phyloP scores from a whole-genome alignment of 1,140 invertebrate genomes.

The Aplysia californica region DNA sequence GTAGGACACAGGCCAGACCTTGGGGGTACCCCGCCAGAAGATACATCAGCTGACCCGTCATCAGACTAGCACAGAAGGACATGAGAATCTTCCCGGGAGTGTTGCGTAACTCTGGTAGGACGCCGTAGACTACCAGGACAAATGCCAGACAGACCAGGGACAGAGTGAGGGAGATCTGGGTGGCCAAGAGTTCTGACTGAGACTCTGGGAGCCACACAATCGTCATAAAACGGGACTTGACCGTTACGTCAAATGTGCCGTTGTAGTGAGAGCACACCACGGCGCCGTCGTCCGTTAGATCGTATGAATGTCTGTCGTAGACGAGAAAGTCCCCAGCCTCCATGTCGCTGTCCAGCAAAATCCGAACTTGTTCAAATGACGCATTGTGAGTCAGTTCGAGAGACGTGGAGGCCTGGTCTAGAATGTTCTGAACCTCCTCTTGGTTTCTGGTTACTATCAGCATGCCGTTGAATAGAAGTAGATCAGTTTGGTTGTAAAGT shows the following conservation, averaged over 20 bases:
- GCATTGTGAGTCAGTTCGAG: neutral
- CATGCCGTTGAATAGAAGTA: too few species aligned
- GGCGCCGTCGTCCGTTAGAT: neutral
- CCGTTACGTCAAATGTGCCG: neutral
- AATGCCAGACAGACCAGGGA: conserved; percentile 29
- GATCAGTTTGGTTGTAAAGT: too few species aligned
- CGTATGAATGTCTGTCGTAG: neutral
- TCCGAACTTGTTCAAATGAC: neutral
- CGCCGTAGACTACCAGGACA: conserved; percentile 59
- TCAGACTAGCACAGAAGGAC: conserved; percentile 64
- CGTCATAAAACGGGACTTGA: too few species aligned
- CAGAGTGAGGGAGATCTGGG: neutral
- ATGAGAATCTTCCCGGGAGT: conserved; percentile 69
- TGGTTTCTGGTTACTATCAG: neutral
- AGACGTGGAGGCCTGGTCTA: neutral
- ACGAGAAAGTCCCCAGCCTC: neutral
- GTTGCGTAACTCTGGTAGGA: conserved; percentile 67
- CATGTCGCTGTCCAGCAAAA: neutral
- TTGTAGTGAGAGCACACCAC: neutral
- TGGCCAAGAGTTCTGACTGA: too few species aligned
- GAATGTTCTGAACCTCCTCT: neutral
- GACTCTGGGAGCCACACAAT: too few species aligned
- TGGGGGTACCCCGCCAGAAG: conserved; percentile 27
- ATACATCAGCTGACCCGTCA: conserved; percentile 66
- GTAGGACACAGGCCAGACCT: conserved; percentile 37